A percentile compares a stretch with the other conserved stretches of the same genome.
Conservation (phyloP, 2,888 invertebrate species). For the Caradrina kadenii region DNA sequence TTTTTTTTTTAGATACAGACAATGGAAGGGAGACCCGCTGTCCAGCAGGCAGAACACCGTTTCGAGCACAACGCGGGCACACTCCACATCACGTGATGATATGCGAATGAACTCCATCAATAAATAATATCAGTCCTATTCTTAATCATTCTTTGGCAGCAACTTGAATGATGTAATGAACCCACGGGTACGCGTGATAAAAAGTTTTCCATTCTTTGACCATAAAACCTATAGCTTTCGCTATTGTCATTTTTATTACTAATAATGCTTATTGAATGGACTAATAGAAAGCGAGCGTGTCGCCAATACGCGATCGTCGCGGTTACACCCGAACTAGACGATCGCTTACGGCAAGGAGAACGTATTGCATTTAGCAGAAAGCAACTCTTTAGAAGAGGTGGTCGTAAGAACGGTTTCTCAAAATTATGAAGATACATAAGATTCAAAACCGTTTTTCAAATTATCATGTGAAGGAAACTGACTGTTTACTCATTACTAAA, state of each 20-base stretch:
- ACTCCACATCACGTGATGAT: slow-evolving; percentile 70
- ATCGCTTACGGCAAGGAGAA: too few relatives aligned
- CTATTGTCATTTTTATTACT: neutral
- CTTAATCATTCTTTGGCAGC: neutral
- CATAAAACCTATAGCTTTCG: slow-evolving; percentile 4
- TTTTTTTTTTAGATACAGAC: too few relatives aligned
- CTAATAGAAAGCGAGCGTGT: too few relatives aligned
- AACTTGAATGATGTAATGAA: slow-evolving; percentile 4
- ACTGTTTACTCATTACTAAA: neutral
- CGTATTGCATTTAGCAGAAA: too few relatives aligned
- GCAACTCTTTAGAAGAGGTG: too few relatives aligned
- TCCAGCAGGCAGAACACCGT: slow-evolving; percentile 74
- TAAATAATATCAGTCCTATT: slow-evolving; percentile 27
- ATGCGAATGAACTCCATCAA: slow-evolving; percentile 70
- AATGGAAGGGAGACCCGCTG: slow-evolving; percentile 71
- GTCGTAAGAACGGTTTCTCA: too few relatives aligned
- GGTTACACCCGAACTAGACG: too few relatives aligned
- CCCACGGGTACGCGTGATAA: neutral
- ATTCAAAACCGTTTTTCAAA: neutral
- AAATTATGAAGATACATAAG: too few relatives aligned
- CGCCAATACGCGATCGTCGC: too few relatives aligned
- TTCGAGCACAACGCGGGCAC: slow-evolving; percentile 66
- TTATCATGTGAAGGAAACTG: too few relatives aligned
- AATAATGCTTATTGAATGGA: too few relatives aligned
- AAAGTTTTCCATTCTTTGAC: neutral